Base-by-base conservation (phyloP, 2,888 invertebrate species). In the Schizaphis graminum region DNA sequence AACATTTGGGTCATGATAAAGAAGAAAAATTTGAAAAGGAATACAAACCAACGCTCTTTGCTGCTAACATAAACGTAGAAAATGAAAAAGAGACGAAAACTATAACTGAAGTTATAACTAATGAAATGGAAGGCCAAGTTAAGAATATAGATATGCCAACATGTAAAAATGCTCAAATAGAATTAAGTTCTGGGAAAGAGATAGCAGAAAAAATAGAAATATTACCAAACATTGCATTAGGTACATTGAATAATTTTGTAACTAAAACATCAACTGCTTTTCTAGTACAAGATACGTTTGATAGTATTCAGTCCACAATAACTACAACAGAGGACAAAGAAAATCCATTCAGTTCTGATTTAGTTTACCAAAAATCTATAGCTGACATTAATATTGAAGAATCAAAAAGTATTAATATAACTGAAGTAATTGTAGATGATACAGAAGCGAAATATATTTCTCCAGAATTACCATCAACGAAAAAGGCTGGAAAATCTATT, bases 151-250 rank as follows among this genome's bases (percentile, higher is more conserved):
- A 90, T 3, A 53, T 94, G 8, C 94, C 94, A 3, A 86, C 89
- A 0, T 7, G 87, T 26, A 94, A 93, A 89, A 88, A 91, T 41
- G 94, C 95, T 35, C 91, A 91, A 77, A 94, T 95, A 53, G 95
- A 95, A 95, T 53, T 94, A 26, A 95, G 96, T 77, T 95, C 96
- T 85, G 95, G 96, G 1, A 96, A 96, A 94, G 96, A 96, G 95
- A 96, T 96, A 47, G 96, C 96, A n/a, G 95, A 96, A 95, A 96
- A 96, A 95, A 96, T 96, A 8, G 96, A 97, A 95, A 95, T 96
- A 21, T 95, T 96, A 86, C 95, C 96, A n/a, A 96, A 96, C 94
- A 96, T 96, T 94, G 95, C 95, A 28, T 44, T 93, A 35, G 94
- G 91, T 41, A 35, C 77, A 28, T 41, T 86, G 26, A 49, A 35